A percentile compares a stretch with the other conserved stretches of the same genome.
Evolutionary conservation across 2,797 vertebrate species (phyloP).

Genomic region (Botia kubotai): DNA sequence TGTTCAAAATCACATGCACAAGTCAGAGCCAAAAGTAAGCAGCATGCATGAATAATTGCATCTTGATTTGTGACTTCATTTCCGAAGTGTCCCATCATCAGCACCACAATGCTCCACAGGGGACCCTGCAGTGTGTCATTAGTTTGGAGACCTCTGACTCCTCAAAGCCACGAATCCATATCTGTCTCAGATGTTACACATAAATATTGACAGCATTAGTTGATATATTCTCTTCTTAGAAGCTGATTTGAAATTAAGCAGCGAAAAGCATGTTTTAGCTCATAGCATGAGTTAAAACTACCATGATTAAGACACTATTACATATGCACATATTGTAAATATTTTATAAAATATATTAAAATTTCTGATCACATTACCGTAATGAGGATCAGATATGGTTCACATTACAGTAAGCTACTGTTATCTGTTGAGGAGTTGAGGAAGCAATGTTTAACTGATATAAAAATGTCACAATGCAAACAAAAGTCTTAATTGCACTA

Average conservation of each 20-base stretch:
- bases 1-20: conserved; percentile 15
- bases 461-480: not conserved
- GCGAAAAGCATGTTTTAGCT: no score
- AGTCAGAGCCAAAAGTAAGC: not conserved
- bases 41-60: conserved; percentile 29
- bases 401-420: no score
- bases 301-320: no score
- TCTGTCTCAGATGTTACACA: conserved; percentile 9
- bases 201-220: conserved; percentile 40
- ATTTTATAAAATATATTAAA: no score
- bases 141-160: conserved; percentile 44
- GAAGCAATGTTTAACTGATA: not conserved
- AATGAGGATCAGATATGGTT: no score
- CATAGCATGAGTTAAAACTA: no score
- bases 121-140: conserved; percentile 46
- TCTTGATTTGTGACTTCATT: conserved; percentile 58
- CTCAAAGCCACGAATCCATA: conserved; percentile 29
- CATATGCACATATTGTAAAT: not conserved
- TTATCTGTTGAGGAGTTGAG: no score
- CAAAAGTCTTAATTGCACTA: not conserved
- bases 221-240: conserved; percentile 28
- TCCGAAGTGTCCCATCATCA: conserved; percentile 31
- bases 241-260: no score
- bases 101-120: conserved; percentile 18
- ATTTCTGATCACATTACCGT: no score